Conservation (phyloP, 2,113 vertebrate species). For the Cygnus buccinator region DNA sequence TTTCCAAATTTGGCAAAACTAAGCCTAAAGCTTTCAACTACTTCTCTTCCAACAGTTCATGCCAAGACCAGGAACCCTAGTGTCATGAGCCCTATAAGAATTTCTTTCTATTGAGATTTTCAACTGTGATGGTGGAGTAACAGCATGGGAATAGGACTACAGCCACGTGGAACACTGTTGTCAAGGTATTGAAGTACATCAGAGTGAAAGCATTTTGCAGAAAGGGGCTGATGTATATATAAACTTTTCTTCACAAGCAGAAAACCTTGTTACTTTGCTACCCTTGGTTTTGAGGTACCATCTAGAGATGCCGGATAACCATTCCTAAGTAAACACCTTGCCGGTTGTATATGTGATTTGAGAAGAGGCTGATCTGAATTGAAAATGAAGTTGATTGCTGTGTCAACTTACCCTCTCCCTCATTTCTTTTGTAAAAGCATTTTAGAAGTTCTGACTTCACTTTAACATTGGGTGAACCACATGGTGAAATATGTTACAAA, state of each 20-base stretch:
- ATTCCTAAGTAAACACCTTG: not conserved
- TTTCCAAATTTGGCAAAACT: not conserved
- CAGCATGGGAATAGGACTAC: rapidly evolving
- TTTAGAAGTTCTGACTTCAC: not conserved
- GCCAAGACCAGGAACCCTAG: not conserved
- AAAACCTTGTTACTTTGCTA: not conserved
- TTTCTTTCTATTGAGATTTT: not conserved
- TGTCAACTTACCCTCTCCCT: rapidly evolving
- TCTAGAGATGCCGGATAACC: not conserved
- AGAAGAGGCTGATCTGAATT: not conserved
- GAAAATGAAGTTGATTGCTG: not conserved
- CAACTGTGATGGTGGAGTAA: not conserved
- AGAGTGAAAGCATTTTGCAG: not conserved
- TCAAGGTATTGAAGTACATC: not conserved
- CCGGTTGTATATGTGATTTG: not conserved
- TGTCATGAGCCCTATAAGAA: not conserved
- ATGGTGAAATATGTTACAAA: not conserved
- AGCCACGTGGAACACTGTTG: not conserved
- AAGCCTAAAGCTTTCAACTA: not conserved
- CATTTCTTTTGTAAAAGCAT: not conserved
- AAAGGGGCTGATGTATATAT: not conserved
- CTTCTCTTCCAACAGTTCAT: not conserved
- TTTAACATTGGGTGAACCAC: not conserved
- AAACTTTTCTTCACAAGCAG: not conserved
- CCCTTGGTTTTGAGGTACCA: not conserved